Base-by-base conservation (phyloP, 2,888 invertebrate species). In the Axea sp. region DNA sequence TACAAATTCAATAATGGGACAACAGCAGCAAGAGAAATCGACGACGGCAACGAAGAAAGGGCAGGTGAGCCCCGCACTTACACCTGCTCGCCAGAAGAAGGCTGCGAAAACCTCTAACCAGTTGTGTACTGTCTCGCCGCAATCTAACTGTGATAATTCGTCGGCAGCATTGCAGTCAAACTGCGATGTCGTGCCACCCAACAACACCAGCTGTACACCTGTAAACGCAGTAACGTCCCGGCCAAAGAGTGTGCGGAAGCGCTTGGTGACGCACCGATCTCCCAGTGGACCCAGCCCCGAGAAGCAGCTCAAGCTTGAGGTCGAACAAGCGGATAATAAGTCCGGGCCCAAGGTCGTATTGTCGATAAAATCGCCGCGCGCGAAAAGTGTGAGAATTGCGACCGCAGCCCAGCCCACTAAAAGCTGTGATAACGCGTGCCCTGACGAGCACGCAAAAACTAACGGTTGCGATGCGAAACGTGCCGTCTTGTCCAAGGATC, bases 141-240 rank as follows among this genome's bases (percentile, higher is more conserved):
- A 85, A 82, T 81, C 82, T 74, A 85, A 86, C 86, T 87, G 87
- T 86, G 86, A 87, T 86, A 87, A 83, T 79, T 74, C 81, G 82
- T 78, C 80, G 79, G 79, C 82, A 81, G 80, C 83, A 80, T 80
- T 81, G 77, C 65, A 67, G 37, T 7, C 30, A 6, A 35, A 26
- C 41, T 79, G 79, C 59, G 82, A 83, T 67, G 78, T 78, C 41
- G 75, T 78, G 59, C 77, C 78, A 77, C 82, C 64, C 77, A 73
- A 76, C 76, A 59, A 53, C 78, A 76, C 81, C 76, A 76, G 69
- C 77, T 77, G 77, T 77, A 68, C 80, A 64, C 76, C 79, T 73
- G 60, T 72, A 69, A 73, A 75, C 65, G 57, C 74, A 26, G 33
- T 30, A 8, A 49, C 68, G 31, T 31, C 35, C 5, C 77, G 76